A percentile compares a stretch with the other conserved stretches of the same genome.
Evolutionary conservation across 2,797 vertebrate species (phyloP).

Genomic region (Alfaro cultratus): DNA sequence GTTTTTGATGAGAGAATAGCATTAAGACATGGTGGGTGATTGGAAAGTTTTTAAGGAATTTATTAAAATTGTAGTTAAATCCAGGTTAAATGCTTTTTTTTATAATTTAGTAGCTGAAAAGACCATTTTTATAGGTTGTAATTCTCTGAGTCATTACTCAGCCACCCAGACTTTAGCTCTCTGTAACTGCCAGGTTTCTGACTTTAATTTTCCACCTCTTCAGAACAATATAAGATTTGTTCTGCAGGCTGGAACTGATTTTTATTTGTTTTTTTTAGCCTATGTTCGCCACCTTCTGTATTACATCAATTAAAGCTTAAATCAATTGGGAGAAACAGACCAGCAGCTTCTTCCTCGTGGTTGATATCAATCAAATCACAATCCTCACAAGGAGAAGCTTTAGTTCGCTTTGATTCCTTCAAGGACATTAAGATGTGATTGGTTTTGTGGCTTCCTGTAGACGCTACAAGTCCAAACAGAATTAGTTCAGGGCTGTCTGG

Average conservation of each 20-base stretch:
- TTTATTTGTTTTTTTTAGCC: neutral
- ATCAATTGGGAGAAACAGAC: neutral
- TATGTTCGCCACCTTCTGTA: neutral
- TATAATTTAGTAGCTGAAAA: neutral
- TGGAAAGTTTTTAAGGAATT: no score
- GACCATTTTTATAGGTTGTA: no score
- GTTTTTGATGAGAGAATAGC: no score
- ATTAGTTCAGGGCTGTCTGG: conserved; percentile 11
- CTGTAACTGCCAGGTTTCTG: neutral
- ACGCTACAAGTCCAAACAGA: conserved; percentile 15
- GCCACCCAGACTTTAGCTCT: neutral
- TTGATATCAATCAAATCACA: conserved; percentile 22
- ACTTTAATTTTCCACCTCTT: neutral
- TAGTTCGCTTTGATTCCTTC: neutral
- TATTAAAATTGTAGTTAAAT: no score
- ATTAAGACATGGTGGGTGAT: no score
- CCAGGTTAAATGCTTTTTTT: no score
- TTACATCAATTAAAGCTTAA: conserved; percentile 6
- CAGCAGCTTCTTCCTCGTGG: neutral
- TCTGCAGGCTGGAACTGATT: neutral
- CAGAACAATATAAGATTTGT: neutral
- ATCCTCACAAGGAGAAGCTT: neutral
- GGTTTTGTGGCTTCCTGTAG: conserved; percentile 30
- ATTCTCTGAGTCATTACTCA: neutral
- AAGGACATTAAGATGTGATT: conserved; percentile 22